phyloP scores from a whole-genome alignment of 2,113 vertebrate genomes.

The Lamprotornis superbus region DNA sequence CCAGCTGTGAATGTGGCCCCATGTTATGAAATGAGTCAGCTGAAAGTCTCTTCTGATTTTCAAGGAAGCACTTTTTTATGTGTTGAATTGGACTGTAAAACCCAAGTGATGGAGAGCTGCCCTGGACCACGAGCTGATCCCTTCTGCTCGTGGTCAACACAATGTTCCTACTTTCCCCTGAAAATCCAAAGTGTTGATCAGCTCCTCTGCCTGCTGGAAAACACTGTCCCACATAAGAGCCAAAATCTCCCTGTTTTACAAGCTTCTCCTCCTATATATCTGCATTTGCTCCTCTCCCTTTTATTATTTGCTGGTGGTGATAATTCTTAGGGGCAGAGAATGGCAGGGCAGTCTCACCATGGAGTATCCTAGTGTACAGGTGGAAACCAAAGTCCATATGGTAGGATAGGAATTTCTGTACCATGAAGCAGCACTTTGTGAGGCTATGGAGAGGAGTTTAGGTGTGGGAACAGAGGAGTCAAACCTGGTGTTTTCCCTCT shows the following conservation, averaged over 20 bases:
- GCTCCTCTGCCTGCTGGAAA: neutral
- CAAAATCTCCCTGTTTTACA: neutral
- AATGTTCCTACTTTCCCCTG: neutral
- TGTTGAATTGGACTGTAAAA: neutral
- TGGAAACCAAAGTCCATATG: neutral
- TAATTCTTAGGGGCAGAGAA: neutral
- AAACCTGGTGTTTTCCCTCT: neutral
- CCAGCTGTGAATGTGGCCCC: neutral
- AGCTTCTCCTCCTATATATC: neutral
- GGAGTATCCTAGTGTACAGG: accelerated
- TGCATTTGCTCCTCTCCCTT: neutral
- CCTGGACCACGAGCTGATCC: neutral
- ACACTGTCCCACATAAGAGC: neutral
- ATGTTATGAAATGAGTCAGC: neutral
- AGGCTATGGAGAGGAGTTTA: neutral
- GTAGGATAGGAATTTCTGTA: neutral
- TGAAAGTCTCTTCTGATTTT: neutral
- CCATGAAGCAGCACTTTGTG: neutral
- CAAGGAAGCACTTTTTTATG: neutral
- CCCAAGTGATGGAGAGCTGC: neutral
- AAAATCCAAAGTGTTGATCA: neutral
- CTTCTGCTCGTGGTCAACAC: neutral
- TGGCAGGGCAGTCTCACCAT: neutral
- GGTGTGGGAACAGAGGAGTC: neutral
- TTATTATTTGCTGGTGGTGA: neutral